These are phyloP conservation scores for Caenorhabditis sp. DNA, from an alignment of 2,888 invertebrate genomes.

Conservation along the genomic window DNA sequence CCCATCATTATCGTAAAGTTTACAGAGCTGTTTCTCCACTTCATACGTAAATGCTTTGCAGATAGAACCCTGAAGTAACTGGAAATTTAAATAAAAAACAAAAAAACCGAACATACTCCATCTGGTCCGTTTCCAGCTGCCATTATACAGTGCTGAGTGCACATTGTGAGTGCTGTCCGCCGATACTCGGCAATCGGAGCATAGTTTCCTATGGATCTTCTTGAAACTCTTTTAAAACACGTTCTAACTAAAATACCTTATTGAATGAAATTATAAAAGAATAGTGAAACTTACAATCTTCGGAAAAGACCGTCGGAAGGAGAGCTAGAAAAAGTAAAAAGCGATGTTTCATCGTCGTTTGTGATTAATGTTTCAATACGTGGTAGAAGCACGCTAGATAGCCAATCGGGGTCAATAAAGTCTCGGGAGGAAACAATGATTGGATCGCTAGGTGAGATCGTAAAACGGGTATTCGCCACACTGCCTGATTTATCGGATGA, in stretches of 20 bases:
- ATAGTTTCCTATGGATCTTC: slow-evolving; percentile 74
- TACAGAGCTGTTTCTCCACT: slow-evolving; percentile 71
- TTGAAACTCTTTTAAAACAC: slow-evolving; percentile 70
- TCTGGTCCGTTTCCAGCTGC: slow-evolving; percentile 63
- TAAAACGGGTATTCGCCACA: slow-evolving; percentile 46
- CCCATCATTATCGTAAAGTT: slow-evolving; percentile 75
- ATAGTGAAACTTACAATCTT: slow-evolving; percentile 47
- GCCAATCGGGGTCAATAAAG: slow-evolving; percentile 54
- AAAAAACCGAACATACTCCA: slow-evolving; percentile 26
- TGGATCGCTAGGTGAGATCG: slow-evolving; percentile 42
- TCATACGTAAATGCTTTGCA: slow-evolving; percentile 76
- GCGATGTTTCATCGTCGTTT: slow-evolving; percentile 14
- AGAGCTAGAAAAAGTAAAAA: slow-evolving; percentile 25
- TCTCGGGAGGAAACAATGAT: slow-evolving; percentile 42
- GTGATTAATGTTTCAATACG: slow-evolving; percentile 33
- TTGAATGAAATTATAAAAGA: not conserved
- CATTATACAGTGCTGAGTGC: slow-evolving; percentile 67
- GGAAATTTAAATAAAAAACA: not conserved
- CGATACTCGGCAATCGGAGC: slow-evolving; percentile 74
- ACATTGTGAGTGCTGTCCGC: slow-evolving; percentile 69
- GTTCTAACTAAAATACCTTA: slow-evolving; percentile 58
- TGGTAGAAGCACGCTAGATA: slow-evolving; percentile 31
- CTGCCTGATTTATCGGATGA: slow-evolving; percentile 45
- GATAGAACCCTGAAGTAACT: slow-evolving; percentile 58
- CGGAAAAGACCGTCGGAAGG: not conserved